A percentile compares a stretch with the other conserved stretches of the same genome.
phyloP scores from a whole-genome alignment of 2,113 vertebrate genomes.

The Hystrix cristata region DNA sequence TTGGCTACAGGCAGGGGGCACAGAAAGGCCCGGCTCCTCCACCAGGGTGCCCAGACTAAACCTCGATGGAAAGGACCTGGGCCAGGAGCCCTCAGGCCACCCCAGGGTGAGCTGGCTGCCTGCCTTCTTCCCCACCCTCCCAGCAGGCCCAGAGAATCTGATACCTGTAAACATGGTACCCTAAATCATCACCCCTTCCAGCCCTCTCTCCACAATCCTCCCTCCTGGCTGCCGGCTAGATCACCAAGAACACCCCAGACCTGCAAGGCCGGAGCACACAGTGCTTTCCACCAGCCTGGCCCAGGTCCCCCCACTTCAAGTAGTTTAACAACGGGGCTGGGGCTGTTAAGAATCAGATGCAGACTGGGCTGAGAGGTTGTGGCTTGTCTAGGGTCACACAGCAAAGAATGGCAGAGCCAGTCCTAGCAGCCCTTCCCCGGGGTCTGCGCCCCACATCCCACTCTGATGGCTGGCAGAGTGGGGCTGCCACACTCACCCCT shows the following conservation, averaged over 20 bases:
- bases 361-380: neutral
- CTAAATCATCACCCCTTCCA: neutral
- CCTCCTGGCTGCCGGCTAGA: neutral
- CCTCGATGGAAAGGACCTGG: neutral
- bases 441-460: neutral
- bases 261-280: neutral
- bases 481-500: conserved; percentile 83
- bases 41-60: conserved; percentile 43
- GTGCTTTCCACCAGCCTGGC: neutral
- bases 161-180: neutral
- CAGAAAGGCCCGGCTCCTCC: neutral
- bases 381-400: neutral
- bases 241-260: neutral
- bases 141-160: neutral
- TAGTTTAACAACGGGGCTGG: neutral
- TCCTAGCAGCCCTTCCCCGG: neutral
- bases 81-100: neutral
- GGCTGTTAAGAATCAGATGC: neutral
- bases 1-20: neutral
- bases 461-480: neutral
- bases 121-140: neutral
- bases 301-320: neutral
- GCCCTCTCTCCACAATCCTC: neutral
- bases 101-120: neutral
- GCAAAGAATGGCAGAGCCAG: neutral